Percentiles rank a stretch among this genome's conserved stretches.
phyloP scores from a whole-genome alignment of 2,797 vertebrate genomes.

The Psittacula derbiana region DNA sequence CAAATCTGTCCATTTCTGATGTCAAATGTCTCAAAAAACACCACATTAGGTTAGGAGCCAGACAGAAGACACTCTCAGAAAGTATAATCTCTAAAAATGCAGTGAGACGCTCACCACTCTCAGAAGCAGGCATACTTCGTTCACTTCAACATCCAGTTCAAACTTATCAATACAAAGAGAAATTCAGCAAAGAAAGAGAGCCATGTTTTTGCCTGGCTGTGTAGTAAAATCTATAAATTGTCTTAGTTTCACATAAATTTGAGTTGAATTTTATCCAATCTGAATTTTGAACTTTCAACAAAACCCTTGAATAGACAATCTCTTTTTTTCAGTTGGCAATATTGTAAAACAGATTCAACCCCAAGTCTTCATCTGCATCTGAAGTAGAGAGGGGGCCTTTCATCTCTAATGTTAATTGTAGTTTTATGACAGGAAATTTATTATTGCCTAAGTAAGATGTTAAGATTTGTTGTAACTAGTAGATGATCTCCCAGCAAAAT shows the following conservation, averaged over 20 bases:
- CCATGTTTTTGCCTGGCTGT: neutral
- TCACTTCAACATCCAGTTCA: neutral
- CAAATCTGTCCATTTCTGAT: neutral
- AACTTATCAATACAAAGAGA: neutral
- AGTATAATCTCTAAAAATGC: neutral
- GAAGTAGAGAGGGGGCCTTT: neutral
- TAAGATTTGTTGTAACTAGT: neutral
- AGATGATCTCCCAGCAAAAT: neutral
- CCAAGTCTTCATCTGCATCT: neutral
- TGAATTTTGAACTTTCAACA: neutral
- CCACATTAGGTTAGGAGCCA: neutral
- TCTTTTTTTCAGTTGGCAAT: neutral
- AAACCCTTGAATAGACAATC: rapidly evolving
- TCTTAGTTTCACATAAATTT: neutral
- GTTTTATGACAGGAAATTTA: neutral
- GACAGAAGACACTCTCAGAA: neutral
- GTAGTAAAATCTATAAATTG: neutral
- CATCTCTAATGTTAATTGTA: neutral
- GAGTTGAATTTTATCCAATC: neutral
- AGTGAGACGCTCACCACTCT: neutral
- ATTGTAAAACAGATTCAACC: neutral
- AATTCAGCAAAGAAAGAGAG: neutral
- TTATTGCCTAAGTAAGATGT: neutral
- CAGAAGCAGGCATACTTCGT: neutral
- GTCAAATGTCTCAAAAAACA: neutral